A percentile compares a stretch with the other conserved stretches of the same genome.
These are phyloP conservation scores for Drosophila nigromelanica DNA, from an alignment of 1,140 invertebrate genomes.

Conservation along the genomic window DNA sequence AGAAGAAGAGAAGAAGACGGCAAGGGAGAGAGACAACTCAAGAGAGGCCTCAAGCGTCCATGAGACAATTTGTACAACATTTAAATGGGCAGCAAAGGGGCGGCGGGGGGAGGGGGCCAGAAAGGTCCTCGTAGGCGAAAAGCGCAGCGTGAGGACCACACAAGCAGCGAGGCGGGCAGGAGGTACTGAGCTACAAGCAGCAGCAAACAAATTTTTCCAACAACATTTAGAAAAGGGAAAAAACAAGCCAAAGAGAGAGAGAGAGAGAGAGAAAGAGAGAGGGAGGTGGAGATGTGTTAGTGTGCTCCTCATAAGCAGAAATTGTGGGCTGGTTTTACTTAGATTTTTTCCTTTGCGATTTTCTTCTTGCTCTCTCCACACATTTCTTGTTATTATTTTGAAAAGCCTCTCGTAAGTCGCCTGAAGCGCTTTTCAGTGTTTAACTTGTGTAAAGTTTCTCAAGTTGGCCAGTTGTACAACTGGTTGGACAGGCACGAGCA, in stretches of 20 bases:
- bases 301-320: slow-evolving; percentile 1
- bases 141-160: slow-evolving; percentile 47
- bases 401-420: slow-evolving; percentile 64
- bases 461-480: slow-evolving; percentile 49
- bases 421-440: slow-evolving; percentile 74
- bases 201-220: slow-evolving; percentile 49
- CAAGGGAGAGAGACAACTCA: slow-evolving; percentile 7
- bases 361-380: slow-evolving; percentile 19
- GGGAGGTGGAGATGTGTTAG: neutral
- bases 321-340: slow-evolving; percentile 12
- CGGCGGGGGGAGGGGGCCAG: no score
- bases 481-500: slow-evolving; percentile 32
- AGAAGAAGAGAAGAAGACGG: neutral
- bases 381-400: slow-evolving; percentile 36
- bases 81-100: slow-evolving; percentile 31
- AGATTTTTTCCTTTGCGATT: slow-evolving; percentile 29
- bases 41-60: slow-evolving; percentile 35
- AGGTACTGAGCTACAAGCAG: slow-evolving; percentile 17
- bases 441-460: slow-evolving; percentile 77
- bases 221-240: slow-evolving; percentile 62
- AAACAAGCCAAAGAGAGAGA: slow-evolving; percentile 4
- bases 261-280: slow-evolving; percentile 7
- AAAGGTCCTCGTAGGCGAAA: slow-evolving; percentile 10
- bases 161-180: neutral
- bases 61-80: slow-evolving; percentile 55